phyloP scores from a whole-genome alignment of 2,888 invertebrate species.

The Brachyptera putata region DNA sequence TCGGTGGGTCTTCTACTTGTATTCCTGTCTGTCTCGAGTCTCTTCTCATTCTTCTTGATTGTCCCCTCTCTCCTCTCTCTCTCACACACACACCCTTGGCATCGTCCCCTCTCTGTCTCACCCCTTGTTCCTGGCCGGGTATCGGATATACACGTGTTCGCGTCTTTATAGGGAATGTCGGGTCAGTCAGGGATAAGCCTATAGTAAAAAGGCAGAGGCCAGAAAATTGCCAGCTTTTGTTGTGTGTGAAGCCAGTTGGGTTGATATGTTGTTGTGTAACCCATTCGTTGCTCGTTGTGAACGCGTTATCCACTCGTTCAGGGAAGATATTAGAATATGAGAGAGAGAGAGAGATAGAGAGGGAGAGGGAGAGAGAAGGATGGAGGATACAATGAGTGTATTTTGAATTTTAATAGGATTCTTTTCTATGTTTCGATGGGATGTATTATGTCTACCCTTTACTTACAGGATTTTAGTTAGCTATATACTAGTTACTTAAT shows the following conservation, averaged over 20 bases:
- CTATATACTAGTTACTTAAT: slow-evolving; percentile 21
- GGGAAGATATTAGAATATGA: slow-evolving; percentile 16
- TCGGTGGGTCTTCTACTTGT: slow-evolving; percentile 4
- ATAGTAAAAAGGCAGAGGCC: slow-evolving; percentile 23
- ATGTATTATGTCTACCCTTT: slow-evolving; percentile 22
- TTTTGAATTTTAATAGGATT: slow-evolving; percentile 21
- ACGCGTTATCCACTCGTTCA: slow-evolving; percentile 25
- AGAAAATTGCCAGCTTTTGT: slow-evolving; percentile 26
- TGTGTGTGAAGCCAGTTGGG: slow-evolving; percentile 15
- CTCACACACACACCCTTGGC: background rate
- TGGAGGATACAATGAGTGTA: slow-evolving; percentile 21
- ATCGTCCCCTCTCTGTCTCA: too few relatives aligned
- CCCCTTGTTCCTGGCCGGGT: background rate
- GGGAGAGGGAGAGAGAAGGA: too few relatives aligned
- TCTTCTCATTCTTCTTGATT: slow-evolving; percentile 1
- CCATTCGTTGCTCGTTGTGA: slow-evolving; percentile 27
- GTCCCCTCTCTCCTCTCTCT: background rate
- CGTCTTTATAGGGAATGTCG: slow-evolving; percentile 12
- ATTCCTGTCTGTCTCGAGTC: slow-evolving; percentile 13
- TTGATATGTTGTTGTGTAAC: slow-evolving; percentile 24
- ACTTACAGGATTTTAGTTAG: slow-evolving; percentile 21
- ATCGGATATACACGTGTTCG: slow-evolving; percentile 17
- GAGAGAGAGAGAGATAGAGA: too few relatives aligned
- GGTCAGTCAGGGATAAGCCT: slow-evolving; percentile 14
- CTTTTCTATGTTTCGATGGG: slow-evolving; percentile 20